phyloP scores from a whole-genome alignment of 2,113 vertebrate species.

The Heteronetta atricapilla region DNA sequence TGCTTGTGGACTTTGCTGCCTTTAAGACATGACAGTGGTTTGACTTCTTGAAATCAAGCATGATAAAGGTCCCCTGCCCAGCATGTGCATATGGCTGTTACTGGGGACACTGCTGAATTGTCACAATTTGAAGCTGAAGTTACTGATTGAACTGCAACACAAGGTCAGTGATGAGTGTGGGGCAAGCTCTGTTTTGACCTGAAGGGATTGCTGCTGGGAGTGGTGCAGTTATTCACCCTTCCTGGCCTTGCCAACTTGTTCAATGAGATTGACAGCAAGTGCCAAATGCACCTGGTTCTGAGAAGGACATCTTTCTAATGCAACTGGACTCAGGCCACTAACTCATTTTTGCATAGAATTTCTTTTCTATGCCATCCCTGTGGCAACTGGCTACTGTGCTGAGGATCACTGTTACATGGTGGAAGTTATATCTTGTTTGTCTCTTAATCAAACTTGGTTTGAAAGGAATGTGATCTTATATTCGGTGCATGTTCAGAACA shows the following conservation, averaged over 20 bases:
- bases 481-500: accelerated
- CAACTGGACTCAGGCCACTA: background rate
- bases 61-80: background rate
- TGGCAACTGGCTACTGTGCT: background rate
- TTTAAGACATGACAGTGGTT: background rate
- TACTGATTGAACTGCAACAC: too few species aligned
- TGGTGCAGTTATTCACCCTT: background rate
- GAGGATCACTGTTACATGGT: background rate
- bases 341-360: background rate
- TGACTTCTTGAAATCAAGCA: background rate
- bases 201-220: background rate
- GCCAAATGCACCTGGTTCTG: background rate
- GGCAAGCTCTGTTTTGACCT: background rate
- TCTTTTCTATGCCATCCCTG: background rate
- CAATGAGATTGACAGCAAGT: background rate
- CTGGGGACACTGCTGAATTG: background rate
- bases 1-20: background rate
- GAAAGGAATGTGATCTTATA: background rate
- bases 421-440: background rate
- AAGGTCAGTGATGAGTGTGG: background rate
- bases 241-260: background rate
- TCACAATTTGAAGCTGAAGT: background rate
- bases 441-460: background rate
- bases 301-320: background rate
- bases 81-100: background rate